phyloP scores from a whole-genome alignment of 2,888 invertebrate genomes.

The Stenodera caucasica region DNA sequence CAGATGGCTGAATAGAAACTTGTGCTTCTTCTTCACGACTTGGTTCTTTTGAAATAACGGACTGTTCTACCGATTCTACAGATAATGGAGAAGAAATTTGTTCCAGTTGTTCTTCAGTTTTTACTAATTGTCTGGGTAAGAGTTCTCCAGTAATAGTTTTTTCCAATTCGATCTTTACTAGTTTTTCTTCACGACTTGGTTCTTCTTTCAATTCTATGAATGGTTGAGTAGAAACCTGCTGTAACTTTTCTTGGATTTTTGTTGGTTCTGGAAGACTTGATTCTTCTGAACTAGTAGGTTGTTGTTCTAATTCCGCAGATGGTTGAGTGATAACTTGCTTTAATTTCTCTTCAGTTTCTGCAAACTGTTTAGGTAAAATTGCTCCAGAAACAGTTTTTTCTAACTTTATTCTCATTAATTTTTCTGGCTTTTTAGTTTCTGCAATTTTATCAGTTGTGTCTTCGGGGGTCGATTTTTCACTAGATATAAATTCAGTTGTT shows the following conservation, averaged over 20 bases:
- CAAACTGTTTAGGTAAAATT: slow-evolving; percentile 5
- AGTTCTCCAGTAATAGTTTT: not conserved
- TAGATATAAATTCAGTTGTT: not conserved
- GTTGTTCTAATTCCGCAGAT: slow-evolving; percentile 1
- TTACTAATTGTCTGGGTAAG: not conserved
- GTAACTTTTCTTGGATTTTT: slow-evolving; percentile 30
- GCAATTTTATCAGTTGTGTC: not conserved
- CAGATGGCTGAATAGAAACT: slow-evolving; percentile 3
- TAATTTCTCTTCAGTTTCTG: not conserved
- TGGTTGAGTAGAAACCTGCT: slow-evolving; percentile 8
- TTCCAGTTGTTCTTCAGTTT: not conserved
- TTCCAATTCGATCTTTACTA: not conserved
- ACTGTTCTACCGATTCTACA: not conserved
- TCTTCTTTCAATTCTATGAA: not conserved
- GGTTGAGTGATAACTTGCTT: not conserved
- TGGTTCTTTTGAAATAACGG: not conserved
- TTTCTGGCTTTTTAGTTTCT: not conserved
- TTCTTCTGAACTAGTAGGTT: slow-evolving; percentile 1
- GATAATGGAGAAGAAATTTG: not conserved
- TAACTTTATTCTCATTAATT: not conserved
- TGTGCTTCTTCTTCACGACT: no score
- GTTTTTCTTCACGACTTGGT: not conserved
- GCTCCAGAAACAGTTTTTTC: slow-evolving; percentile 8
- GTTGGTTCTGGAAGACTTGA: slow-evolving; percentile 22
- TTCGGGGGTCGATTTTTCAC: not conserved